Percentiles rank a stretch among this genome's conserved stretches.
phyloP scores from a whole-genome alignment of 2,888 invertebrate species.

The Lydus trimaculatus region DNA sequence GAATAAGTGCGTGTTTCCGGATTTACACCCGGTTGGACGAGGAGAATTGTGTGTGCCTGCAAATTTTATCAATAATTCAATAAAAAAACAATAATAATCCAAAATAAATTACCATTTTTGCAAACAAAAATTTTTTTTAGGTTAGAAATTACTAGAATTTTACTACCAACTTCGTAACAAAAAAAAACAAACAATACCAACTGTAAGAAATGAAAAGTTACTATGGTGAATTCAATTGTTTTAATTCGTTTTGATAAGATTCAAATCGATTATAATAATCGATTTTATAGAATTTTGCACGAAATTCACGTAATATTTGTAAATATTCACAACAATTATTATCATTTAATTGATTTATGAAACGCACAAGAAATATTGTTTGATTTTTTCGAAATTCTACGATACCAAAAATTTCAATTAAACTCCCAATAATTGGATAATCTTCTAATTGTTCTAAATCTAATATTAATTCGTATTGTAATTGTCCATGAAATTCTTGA shows the following conservation, averaged over 20 bases:
- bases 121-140: neutral
- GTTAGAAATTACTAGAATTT: neutral
- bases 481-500: neutral
- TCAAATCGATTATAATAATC: neutral
- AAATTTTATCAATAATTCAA: conserved; percentile 48
- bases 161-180: neutral
- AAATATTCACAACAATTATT: neutral
- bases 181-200: neutral
- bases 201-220: neutral
- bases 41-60: conserved; percentile 94
- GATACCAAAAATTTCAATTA: neutral
- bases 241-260: neutral
- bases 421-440: neutral
- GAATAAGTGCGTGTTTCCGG: conserved; percentile 98
- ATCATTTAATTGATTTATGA: neutral
- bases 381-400: neutral
- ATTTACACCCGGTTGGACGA: conserved; percentile 92
- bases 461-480: neutral
- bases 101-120: neutral
- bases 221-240: neutral
- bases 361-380: neutral
- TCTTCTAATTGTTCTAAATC: neutral
- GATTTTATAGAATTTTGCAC: neutral
- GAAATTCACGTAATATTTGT: neutral
- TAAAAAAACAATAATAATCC: neutral